Base-by-base conservation (phyloP, 2,797 vertebrate species). In the Melanotaenia pygmaea region DNA sequence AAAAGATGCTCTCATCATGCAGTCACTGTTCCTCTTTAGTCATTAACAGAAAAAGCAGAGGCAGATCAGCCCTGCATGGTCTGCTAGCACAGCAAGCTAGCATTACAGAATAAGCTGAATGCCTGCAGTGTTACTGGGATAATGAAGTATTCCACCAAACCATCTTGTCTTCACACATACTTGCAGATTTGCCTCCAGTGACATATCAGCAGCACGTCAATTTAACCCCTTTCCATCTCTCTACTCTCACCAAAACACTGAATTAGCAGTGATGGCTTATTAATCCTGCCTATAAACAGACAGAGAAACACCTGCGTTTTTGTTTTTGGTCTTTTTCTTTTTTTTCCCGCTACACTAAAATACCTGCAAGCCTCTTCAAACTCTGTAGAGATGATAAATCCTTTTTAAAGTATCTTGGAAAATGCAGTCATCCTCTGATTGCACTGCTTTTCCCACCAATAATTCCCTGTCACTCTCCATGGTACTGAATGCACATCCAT, bases 381-480 rank as follows among this genome's bases (percentile, higher is more conserved):
- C 32, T 9, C n/a, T 59, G 13, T 26, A 38, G 11, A 38, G 12
- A 50, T 47, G 22, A 58, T 51, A 60, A 70, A 28, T 28, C 18
- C 1, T 30, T 53, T 72, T 43, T 5, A 8, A 3, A 38, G 53
- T 9, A 3, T 1, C 0, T 34, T 26, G 18, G 37, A 4, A 57
- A 30, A 64, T 47, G 67, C 53, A 56, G n/a, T 73, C 47, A 18
- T 24, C 18, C 28, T 45, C 54, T 59, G 53, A n/a, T 35, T 76
- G 24, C 40, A 35, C 35, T 30, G 18, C 38, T 59, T 67, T 22
- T 28, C 9, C 4, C 51, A 9, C 14, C 45, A 56, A 56, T 67
- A 74, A 54, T 58, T 60, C 50, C 61, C 59, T 14, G 26, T 64
- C 76, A 65, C 35, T 81, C 45, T 20, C 62, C 56, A 59, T 45